Evolutionary conservation across 2,113 vertebrate genomes (phyloP), one percentile per base, ranked within the genome.

Genomic region (Pagrus major): DNA sequence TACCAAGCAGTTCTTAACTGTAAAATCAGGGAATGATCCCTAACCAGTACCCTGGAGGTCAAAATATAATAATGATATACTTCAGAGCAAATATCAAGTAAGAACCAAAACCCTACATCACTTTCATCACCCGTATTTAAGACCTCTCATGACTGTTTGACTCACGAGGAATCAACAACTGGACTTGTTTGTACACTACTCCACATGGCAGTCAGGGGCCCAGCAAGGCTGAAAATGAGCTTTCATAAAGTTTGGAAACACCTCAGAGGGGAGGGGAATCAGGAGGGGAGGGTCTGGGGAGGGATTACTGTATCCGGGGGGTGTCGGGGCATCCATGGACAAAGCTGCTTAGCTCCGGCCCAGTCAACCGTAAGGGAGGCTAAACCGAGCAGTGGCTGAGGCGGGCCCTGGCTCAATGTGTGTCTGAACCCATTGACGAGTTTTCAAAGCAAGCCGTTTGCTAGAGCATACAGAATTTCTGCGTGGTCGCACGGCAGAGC

Each of bases 381-480:
- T 91, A 89, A 91, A 92, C 73, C 35, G 86, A 85, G 89, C 86
- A 71, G 73, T 71, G 60, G 84, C 86, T 56, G 82, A 82, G 80
- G 89, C 76, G 58, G 88, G 75, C 78, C 71, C 41, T 11, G 75
- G 83, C 83, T 92, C 87, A 93, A 85, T 88, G 90, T 86, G 90
- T 77, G 83, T 91, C 87, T 94, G 88, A 91, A 91, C 88, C 88
- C 89, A 90, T 90, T 93, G 90, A 93, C 66, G 60, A 65, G 68
- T 86, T 93, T 91, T 93, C 91, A 93, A 93, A 94, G 93, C 90
- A 76, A 73, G 71, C 67, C 82, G 60, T 88, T 91, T 86, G 90
- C 93, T 75, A 93, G 88, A 93, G 90, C 90, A 90, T 76, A 95
- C 90, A 93, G 89, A 92, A 87, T 93, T 94, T 95, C 91, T 95